Base-by-base conservation (phyloP, 2,888 invertebrate genomes). In the Dichetophora obliterata region DNA sequence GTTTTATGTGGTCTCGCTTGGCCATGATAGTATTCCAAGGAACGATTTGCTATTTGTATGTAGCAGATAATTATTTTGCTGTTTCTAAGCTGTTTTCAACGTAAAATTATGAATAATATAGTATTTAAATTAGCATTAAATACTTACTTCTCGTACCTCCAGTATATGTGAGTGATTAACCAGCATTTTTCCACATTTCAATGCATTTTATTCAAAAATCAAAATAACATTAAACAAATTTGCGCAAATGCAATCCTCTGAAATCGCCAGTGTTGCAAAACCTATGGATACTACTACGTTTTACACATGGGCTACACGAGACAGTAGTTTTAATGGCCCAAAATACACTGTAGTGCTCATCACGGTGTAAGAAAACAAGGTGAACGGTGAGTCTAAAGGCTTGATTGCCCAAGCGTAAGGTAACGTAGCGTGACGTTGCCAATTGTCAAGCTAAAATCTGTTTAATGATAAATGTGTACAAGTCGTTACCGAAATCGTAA, bases 141-240 rank as follows among this genome's bases (percentile, higher is more conserved):
- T 71, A 63, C 72, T 43, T 63, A 73, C 72, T 63, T 73, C 31
- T 6, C 72, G 63, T 37, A 43, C 72, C 16, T 73, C 72, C 48
- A 73, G 31, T 27, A 73, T 73, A 63, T 73, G 72, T 2, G 61
- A 61, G n/a, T 73, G 61, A 16, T 61, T 61, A 31, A 73, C 11
- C 5, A 27, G 6, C 72, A 73, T 73, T 61, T 59, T 63, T 11
- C 9, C n/a, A 34, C 31, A 34, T 54, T 54, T 31, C 9, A 54
- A 31, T 54, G 2, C 6, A 54, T 6, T 43, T 2, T 1, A 37
- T 24, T 22, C 9, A 34, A n/a, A 66, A 48, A 14, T 11, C 9
- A 66, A 48, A 16, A n/a, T 54, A 69, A 24, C 2, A 54, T 9
- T 5, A 52, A 5, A 80, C 24, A 48, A 19, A 76, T 76, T 6